Conservation (phyloP, 2,113 vertebrate species). For the Axis porcinus region DNA sequence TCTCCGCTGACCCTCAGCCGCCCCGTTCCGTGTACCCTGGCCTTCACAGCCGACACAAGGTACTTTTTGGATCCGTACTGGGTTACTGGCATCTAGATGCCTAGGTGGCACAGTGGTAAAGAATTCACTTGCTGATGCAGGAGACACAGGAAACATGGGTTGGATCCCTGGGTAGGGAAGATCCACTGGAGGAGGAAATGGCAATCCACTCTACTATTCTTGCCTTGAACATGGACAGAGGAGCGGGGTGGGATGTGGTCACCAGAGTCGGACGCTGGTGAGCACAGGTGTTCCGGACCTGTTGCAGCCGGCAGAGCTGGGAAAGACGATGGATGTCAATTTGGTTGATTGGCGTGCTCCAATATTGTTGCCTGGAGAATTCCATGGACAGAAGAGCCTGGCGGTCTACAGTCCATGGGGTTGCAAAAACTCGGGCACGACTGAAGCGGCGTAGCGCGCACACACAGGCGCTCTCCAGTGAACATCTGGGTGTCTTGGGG, state of each 20-base stretch:
- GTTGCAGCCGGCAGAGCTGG: fast-evolving
- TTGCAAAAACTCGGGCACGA: background rate
- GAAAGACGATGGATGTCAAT: background rate
- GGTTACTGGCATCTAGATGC: background rate
- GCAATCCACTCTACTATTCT: background rate
- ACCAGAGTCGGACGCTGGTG: background rate
- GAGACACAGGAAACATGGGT: background rate
- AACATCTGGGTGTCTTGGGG: background rate
- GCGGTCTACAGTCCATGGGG: background rate
- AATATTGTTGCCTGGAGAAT: background rate
- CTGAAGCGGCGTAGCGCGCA: background rate
- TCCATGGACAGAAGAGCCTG: background rate
- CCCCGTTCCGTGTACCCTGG: background rate
- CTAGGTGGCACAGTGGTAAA: background rate
- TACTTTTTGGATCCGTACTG: background rate
- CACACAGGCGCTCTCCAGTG: background rate
- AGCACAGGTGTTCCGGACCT: background rate
- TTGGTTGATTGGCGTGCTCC: background rate
- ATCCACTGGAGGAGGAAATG: background rate
- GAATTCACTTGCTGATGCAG: background rate
- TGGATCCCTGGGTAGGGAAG: background rate
- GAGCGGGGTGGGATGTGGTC: background rate
- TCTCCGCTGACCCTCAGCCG: background rate
- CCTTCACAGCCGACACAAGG: background rate
- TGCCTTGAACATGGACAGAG: background rate